Evolutionary conservation across 1,140 invertebrate species (phyloP).

Genomic region (Hyphantria cunea): DNA sequence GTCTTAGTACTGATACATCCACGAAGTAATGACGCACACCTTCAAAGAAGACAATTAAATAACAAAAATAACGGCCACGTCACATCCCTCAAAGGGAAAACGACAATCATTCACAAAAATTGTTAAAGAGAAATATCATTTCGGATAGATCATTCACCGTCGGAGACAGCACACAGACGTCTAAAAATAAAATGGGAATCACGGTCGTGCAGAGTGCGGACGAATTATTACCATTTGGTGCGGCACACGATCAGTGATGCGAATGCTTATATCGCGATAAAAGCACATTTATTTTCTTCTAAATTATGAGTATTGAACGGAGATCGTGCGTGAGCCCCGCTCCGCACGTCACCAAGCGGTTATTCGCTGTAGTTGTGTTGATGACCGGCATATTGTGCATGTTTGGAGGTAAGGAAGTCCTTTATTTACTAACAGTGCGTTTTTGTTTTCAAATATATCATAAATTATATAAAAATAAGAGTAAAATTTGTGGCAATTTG

Average conservation of each 20-base stretch:
- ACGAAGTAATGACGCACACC: not conserved
- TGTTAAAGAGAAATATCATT: constrained; percentile 20
- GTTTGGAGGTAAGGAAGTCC: constrained; percentile 58
- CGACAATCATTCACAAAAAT: constrained; percentile 23
- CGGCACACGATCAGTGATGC: constrained; percentile 14
- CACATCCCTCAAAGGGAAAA: constrained; percentile 23
- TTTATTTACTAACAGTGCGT: constrained; percentile 42
- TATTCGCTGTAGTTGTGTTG: constrained; percentile 63
- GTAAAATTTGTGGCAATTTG: too few relatives aligned
- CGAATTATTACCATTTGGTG: constrained; percentile 27
- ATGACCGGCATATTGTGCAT: constrained; percentile 66
- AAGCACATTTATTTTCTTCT: constrained; percentile 17
- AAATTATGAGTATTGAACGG: constrained; percentile 55
- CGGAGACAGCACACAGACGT: constrained; percentile 41
- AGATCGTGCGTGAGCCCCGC: constrained; percentile 52
- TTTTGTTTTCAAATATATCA: not conserved
- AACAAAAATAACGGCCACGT: constrained; percentile 21
- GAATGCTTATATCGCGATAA: constrained; percentile 20
- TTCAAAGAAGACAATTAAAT: not conserved
- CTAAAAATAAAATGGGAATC: constrained; percentile 59
- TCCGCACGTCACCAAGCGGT: constrained; percentile 63
- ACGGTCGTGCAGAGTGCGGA: constrained; percentile 36
- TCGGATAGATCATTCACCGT: constrained; percentile 40
- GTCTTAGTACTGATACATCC: not conserved
- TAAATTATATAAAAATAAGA: too few relatives aligned